Evolutionary conservation across 2,888 invertebrate genomes (phyloP), one percentile per base, ranked within the genome.

Genomic region (Dolichopus griseipennis): DNA sequence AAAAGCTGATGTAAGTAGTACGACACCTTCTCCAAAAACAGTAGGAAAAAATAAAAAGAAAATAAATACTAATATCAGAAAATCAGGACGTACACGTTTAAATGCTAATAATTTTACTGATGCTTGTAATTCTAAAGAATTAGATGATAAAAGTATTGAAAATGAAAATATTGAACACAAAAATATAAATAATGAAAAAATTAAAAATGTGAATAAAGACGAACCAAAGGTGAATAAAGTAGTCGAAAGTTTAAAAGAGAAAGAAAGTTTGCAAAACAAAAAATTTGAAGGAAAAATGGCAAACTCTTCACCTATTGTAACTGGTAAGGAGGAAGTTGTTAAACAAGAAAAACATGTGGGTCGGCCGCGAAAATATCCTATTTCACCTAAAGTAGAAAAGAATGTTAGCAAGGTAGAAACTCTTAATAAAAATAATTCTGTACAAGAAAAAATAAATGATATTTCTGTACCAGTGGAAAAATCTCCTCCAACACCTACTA

Each of bases 51-150:
- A n/a, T n/a, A 18, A 18, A 18, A 52, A 52, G 18, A 52, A 52
- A n/a, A 2, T 18, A 18, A 18, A 6, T n/a, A 18, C 52, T 12
- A n/a, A 18, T 52, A 52, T 15, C 15, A 52, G 52, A 18, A 52
- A 18, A 10, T 85, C 88, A 66, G 79, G 92, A 70, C 91, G 92
- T 27, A 85, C 90, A 1, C 88, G 85, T 73, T 81, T 92, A 72
- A 89, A 90, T 78, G 90, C 89, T 76, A 87, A 91, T 77, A 79
- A 79, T 79, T 70, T 78, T 78, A 43, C 73, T 72, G 64, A 66
- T 61, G 64, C 63, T 64, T 41, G 61, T 65, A 64, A 65, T 62
- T 63, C 65, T 61, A 68, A 67, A 64, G 66, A 71, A 70, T 43
- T 69, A 20, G 64, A 10, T 6, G 22, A 12, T 21, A 8, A 61